Evolutionary conservation across 2,113 vertebrate species (phyloP), one percentile per base, ranked within the genome.

Genomic region (Tachysurus fulvidraco): DNA sequence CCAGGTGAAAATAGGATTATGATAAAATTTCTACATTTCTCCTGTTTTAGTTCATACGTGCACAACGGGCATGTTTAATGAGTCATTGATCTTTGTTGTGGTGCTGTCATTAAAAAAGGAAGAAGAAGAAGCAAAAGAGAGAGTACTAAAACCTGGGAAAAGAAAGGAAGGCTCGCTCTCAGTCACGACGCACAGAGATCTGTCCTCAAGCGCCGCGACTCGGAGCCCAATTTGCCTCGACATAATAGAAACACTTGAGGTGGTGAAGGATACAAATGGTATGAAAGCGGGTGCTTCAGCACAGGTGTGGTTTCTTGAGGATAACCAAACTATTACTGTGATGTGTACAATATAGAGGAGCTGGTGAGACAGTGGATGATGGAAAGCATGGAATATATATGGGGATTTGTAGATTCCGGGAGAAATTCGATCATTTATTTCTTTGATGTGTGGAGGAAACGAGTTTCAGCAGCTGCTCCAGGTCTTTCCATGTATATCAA

Each of bases 1-100:
- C 36, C 23, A 36, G 46, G 55, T 54, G 54, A 25, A 65, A 87
- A 83, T 52, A 9, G 59, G 57, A 87, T 87, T 65, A 83, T 83
- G 81, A 60, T 83, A 57, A 87, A 83, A 78, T 87, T 87, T 67
- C 59, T 55, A n/a, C 14, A 73, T 1, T 36, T 28, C 65, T 73
- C n/a, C 57, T 52, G 55, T 54, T 83, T 77, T 44, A 19, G n/a
- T 30, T 77, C 57, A 54, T 6, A 12, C 1, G 5, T 28, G n/a
- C 86, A 76, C 86, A 87, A 65, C 65, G 41, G 21, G 46, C 46
- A 21, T 4, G 25, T 30, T 44, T 87, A 87, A 83, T 83, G 67
- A 87, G 80, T 36, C 41, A 28, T 83, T 59, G 52, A 65, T 83
- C 57, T 87, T 78, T 87, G 44, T 77, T 67, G 86, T 9, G 28